These are phyloP conservation scores for Ptychochromis oligacanthus DNA, from an alignment of 2,113 vertebrate species.

Conservation along the genomic window DNA sequence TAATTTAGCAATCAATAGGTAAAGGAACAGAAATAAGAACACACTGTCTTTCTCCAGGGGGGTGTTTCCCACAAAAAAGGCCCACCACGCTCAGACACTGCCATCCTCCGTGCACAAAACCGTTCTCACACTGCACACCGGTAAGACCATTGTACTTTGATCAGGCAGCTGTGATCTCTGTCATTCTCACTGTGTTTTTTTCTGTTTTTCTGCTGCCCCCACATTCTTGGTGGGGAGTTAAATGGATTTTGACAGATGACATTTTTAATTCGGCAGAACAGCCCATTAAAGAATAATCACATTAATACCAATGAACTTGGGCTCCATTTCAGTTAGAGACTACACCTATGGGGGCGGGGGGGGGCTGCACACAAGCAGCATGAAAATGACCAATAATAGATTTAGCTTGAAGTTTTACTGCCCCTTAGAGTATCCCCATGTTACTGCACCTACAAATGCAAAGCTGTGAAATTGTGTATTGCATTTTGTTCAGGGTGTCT, in stretches of 20 bases:
- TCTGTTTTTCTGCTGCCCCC: constrained; percentile 6
- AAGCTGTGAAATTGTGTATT: neutral
- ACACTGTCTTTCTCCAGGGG: constrained; percentile 84
- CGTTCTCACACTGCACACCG: constrained; percentile 97
- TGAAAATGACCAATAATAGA: constrained; percentile 18
- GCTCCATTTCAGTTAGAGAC: constrained; percentile 13
- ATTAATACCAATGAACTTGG: constrained; percentile 35
- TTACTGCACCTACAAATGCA: constrained; percentile 47
- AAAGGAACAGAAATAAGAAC: constrained; percentile 44
- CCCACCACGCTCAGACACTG: constrained; percentile 87
- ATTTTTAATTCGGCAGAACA: constrained; percentile 45
- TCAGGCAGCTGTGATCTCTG: constrained; percentile 22
- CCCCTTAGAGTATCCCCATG: constrained; percentile 59
- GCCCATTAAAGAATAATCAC: constrained; percentile 34
- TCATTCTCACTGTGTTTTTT: neutral
- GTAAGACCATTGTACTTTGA: constrained; percentile 75
- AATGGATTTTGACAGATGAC: constrained; percentile 50
- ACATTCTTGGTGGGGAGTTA: neutral
- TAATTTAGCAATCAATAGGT: constrained; percentile 71
- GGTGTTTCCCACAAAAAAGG: constrained; percentile 85
- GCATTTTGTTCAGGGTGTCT: neutral
- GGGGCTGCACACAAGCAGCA: constrained; percentile 3
- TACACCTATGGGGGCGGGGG: constrained; percentile 7
- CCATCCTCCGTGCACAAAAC: constrained; percentile 91
- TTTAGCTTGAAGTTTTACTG: constrained; percentile 63